Percentiles rank a stretch among this genome's conserved stretches.
phyloP scores from a whole-genome alignment of 2,113 vertebrate genomes.

The Coturnix japonica region DNA sequence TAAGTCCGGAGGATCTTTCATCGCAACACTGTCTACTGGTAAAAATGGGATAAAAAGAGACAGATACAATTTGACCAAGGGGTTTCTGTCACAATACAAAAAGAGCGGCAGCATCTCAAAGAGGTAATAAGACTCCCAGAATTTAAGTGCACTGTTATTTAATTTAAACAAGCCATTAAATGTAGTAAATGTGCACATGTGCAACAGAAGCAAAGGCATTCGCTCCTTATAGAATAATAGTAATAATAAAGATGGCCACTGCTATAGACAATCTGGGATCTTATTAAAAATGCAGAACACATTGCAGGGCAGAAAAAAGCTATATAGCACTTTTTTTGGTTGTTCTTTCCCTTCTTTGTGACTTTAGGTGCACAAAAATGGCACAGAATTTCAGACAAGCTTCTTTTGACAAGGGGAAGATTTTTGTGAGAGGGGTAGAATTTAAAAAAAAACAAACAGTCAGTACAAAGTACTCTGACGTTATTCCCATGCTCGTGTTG shows the following conservation, averaged over 20 bases:
- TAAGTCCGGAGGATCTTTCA: constrained; percentile 96
- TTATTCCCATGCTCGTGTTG: not conserved
- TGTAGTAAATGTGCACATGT: constrained; percentile 68
- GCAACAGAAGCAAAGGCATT: constrained; percentile 75
- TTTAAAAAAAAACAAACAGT: not conserved
- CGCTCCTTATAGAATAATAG: constrained; percentile 72
- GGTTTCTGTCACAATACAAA: constrained; percentile 80
- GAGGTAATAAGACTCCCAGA: constrained; percentile 83
- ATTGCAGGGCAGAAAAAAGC: constrained; percentile 75
- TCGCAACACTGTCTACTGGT: constrained; percentile 95
- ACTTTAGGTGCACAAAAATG: constrained; percentile 20
- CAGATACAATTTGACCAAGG: constrained; percentile 85
- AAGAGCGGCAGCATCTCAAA: constrained; percentile 77
- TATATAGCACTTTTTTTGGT: constrained; percentile 60
- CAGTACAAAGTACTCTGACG: not conserved
- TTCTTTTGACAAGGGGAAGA: not conserved
- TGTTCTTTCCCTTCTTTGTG: not conserved
- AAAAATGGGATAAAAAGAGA: constrained; percentile 87
- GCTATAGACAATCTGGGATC: constrained; percentile 78
- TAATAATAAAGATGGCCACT: constrained; percentile 68
- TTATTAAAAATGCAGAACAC: constrained; percentile 80
- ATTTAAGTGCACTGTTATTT: constrained; percentile 76
- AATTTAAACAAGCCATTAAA: constrained; percentile 73
- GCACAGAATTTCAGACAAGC: not conserved
- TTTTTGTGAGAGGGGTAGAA: not conserved